phyloP scores from a whole-genome alignment of 2,113 vertebrate species.

The Daubentonia madagascariensis region DNA sequence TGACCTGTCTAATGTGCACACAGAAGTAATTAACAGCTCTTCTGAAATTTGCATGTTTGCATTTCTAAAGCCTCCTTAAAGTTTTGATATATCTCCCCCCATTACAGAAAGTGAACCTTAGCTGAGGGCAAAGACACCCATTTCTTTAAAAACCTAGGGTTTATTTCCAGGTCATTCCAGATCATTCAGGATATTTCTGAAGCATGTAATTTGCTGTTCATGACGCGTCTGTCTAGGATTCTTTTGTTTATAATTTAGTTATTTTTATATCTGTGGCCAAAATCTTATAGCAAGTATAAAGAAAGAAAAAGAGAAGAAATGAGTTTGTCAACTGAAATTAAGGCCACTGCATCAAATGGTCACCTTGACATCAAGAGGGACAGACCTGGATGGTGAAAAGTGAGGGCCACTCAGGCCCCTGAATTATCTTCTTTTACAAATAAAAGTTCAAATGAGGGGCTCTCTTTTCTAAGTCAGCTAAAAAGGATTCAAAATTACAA shows the following conservation, averaged over 20 bases:
- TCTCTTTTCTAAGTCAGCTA: conserved; percentile 30
- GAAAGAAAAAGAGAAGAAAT: not conserved
- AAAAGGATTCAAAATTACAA: conserved; percentile 35
- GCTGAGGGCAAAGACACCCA: not conserved
- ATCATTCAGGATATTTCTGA: not conserved
- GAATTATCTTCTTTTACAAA: not conserved
- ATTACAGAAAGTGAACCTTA: not conserved
- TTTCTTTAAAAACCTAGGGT: not conserved
- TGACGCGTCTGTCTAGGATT: too few relatives aligned
- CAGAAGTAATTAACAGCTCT: not conserved
- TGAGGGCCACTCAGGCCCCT: not conserved
- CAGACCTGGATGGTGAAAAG: not conserved
- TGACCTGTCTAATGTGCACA: not conserved
- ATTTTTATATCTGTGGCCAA: not conserved
- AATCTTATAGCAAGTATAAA: not conserved
- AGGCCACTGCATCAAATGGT: not conserved
- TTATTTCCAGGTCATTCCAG: not conserved
- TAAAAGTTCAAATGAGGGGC: conserved; percentile 29
- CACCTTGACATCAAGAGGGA: not conserved
- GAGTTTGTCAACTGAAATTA: not conserved
- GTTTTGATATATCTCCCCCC: not conserved
- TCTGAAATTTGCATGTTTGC: not conserved
- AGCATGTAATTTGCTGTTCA: not conserved
- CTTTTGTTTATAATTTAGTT: not conserved
- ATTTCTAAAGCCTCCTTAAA: not conserved